Evolutionary conservation across 2,888 invertebrate species (phyloP).

Genomic region (Dermolepida albohirtum): DNA sequence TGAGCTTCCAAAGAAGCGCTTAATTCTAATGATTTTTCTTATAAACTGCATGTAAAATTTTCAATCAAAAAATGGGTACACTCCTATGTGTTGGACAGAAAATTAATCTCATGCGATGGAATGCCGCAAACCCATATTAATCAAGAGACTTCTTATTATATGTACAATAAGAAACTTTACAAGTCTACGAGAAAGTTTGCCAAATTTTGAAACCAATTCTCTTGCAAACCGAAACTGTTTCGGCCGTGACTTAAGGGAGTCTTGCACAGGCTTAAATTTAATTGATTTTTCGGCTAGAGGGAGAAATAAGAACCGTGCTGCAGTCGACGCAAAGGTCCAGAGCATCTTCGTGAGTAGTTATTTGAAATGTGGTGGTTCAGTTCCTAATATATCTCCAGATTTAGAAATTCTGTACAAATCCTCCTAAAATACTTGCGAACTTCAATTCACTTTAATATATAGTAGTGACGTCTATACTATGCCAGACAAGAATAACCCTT

Average conservation of each 20-base stretch:
- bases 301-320: constrained; percentile 80
- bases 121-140: constrained; percentile 85
- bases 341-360: constrained; percentile 81
- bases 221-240: constrained; percentile 76
- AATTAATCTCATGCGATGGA: constrained; percentile 84
- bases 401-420: constrained; percentile 82
- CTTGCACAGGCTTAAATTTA: constrained; percentile 85
- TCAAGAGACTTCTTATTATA: constrained; percentile 82
- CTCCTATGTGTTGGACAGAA: constrained; percentile 77
- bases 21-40: too few species aligned
- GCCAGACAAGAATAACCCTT: constrained; percentile 67
- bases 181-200: constrained; percentile 76
- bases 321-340: constrained; percentile 82
- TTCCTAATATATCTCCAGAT: constrained; percentile 75
- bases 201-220: constrained; percentile 80
- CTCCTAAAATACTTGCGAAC: constrained; percentile 91
- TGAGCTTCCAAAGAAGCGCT: too few species aligned
- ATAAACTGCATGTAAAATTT: constrained; percentile 77
- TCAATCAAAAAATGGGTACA: constrained; percentile 84
- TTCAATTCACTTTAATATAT: constrained; percentile 85
- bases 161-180: constrained; percentile 81
- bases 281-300: constrained; percentile 86
- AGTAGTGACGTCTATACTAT: constrained; percentile 75
- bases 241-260: constrained; percentile 82
- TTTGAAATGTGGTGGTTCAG: constrained; percentile 81